Evolutionary conservation across 2,797 vertebrate genomes (phyloP).

Genomic region (Arctocebus calabarensis): DNA sequence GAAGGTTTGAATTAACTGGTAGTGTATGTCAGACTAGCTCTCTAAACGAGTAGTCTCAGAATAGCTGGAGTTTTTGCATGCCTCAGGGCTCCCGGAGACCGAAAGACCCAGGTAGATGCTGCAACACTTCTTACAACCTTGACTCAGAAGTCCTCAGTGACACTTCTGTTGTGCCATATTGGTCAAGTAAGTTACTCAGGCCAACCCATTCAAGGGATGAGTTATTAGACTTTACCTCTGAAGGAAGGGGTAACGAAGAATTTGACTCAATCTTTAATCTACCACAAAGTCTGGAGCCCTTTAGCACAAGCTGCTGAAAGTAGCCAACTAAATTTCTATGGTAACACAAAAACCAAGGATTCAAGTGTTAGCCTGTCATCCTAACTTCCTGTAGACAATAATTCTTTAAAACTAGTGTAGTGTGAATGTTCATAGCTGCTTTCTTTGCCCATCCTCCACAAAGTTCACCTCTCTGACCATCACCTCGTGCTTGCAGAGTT

Average conservation of each 20-base stretch:
- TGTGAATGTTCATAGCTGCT: neutral
- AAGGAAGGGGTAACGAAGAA: neutral
- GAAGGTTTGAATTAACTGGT: neutral
- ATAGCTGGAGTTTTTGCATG: neutral
- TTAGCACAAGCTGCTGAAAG: neutral
- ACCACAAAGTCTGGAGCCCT: neutral
- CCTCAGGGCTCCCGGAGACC: neutral
- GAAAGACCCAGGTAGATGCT: neutral
- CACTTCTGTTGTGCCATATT: neutral
- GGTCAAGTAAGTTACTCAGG: neutral
- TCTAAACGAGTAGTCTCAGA: neutral
- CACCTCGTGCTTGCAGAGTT: neutral
- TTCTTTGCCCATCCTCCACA: neutral
- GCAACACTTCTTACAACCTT: neutral
- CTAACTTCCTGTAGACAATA: neutral
- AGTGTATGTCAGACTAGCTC: neutral
- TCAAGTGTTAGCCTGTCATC: neutral
- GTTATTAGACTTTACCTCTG: neutral
- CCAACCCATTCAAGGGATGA: neutral
- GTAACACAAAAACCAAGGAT: neutral
- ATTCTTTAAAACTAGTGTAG: neutral
- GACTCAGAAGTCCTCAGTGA: neutral
- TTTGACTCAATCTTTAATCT: neutral
- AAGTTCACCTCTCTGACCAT: neutral
- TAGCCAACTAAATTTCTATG: neutral